Base-by-base conservation (phyloP, 2,113 vertebrate genomes). In the Taurulus bubalis region DNA sequence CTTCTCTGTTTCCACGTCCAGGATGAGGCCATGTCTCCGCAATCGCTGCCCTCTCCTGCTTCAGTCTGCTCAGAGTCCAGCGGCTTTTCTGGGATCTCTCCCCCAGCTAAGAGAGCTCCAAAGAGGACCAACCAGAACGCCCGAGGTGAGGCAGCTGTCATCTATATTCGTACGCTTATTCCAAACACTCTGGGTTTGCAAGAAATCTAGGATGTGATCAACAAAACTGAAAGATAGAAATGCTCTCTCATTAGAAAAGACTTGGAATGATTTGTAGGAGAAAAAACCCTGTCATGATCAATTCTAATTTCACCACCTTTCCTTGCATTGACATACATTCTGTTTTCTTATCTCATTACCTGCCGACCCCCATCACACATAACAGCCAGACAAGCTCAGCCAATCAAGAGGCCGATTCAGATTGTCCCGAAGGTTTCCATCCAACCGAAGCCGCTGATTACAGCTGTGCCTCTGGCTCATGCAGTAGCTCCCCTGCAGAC, bases 391-490 rank as follows among this genome's bases (percentile, higher is more conserved):
- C 92, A 90, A 77, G 75, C 60, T 0, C 91, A 82, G 79, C 92
- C 87, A 55, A 45, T 89, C 55, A 98, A 96, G 87, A 97, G 92
- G 59, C 95, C 95, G 36, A 93, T 94, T 87, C 96, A 95, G 75
- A 74, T 91, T 16, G 92, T 62, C 3, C 94, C 96, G 8, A 98
- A 96, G 87, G 94, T 97, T 85, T 96, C 94, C 60, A 96, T 98
- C 93, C 96, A 98, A 51, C 97, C 96, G 42, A 97, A 96, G 80
- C 96, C 96, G 0, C 90, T 97, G 71, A 94, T 99, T 76, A 96
- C 96, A 66, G 94, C 96, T 30, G 77, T 97, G 75, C 95, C 96
- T n/a, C 89, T 97, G 85, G 49, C 96, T 83, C 95, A 91, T 45
- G 64, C 95, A 22, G 87, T 91, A 66, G 65, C 96, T 40, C 77